Percentiles rank a stretch among this genome's conserved stretches.
Evolutionary conservation across 2,113 vertebrate genomes (phyloP).

Genomic region (Rhodinocichla rosea): DNA sequence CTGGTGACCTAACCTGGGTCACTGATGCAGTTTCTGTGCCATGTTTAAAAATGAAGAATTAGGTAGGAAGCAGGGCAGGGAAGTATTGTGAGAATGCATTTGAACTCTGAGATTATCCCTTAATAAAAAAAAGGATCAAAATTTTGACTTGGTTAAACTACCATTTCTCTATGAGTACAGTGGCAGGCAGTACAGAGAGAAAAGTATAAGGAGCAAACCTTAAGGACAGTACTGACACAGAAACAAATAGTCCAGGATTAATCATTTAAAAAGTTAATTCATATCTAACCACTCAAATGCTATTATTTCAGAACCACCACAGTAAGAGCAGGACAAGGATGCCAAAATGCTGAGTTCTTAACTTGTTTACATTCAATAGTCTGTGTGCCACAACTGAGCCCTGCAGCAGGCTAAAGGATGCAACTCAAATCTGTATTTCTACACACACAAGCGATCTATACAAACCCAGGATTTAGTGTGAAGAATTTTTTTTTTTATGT

Average conservation of each 20-base stretch:
- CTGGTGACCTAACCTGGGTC: neutral
- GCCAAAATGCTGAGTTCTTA: neutral
- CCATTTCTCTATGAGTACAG: neutral
- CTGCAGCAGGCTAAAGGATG: neutral
- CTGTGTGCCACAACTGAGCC: neutral
- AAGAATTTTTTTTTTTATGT: neutral
- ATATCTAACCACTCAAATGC: neutral
- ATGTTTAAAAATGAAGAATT: neutral
- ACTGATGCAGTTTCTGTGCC: neutral
- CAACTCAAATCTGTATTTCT: neutral
- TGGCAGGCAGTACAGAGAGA: neutral
- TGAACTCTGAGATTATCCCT: neutral
- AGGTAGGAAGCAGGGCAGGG: neutral
- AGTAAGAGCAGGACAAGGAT: neutral
- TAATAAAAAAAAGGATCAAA: neutral
- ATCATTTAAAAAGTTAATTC: neutral
- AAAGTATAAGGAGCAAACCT: neutral
- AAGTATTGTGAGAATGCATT: neutral
- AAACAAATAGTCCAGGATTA: neutral
- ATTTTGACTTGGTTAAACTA: neutral
- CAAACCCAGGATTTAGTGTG: neutral
- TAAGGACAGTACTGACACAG: neutral
- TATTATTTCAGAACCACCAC: neutral
- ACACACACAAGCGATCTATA: neutral
- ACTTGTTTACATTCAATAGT: neutral